Evolutionary conservation across 2,888 invertebrate species (phyloP).

Genomic region (Agrochola macilenta): DNA sequence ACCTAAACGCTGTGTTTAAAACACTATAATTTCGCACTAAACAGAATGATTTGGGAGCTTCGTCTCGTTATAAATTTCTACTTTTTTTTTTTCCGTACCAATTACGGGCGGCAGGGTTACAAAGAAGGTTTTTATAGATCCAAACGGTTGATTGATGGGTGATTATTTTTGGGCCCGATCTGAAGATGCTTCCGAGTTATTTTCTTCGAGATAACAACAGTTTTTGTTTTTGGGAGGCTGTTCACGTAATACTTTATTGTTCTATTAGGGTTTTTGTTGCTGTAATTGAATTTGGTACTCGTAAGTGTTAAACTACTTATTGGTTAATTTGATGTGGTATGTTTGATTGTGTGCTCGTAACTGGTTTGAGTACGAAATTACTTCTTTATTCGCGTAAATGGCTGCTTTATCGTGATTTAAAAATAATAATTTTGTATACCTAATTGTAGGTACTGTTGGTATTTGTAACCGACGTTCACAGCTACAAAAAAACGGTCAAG

Average conservation of each 20-base stretch:
- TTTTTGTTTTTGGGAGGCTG: slow-evolving; percentile 73
- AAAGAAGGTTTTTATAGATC: slow-evolving; percentile 83
- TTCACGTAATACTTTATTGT: slow-evolving; percentile 74
- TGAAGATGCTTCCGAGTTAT: slow-evolving; percentile 85
- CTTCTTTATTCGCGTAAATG: background rate
- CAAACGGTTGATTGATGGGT: slow-evolving; percentile 87
- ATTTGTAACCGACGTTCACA: background rate
- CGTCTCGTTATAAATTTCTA: slow-evolving; percentile 88
- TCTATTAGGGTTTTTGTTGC: slow-evolving; percentile 69
- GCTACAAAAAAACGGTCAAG: background rate
- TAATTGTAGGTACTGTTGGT: background rate
- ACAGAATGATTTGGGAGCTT: slow-evolving; percentile 88
- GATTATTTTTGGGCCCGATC: slow-evolving; percentile 87
- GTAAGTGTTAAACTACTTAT: slow-evolving; percentile 55
- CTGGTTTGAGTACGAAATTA: slow-evolving; percentile 19
- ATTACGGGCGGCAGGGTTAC: slow-evolving; percentile 83
- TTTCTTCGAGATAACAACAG: slow-evolving; percentile 78
- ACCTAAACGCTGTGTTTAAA: slow-evolving; percentile 87
- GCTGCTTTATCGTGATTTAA: background rate
- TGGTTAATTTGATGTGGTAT: slow-evolving; percentile 48
- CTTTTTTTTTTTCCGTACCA: slow-evolving; percentile 88
- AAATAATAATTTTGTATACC: background rate
- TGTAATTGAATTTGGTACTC: slow-evolving; percentile 70
- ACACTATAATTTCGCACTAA: slow-evolving; percentile 90
- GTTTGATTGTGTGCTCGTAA: slow-evolving; percentile 14